Percentiles rank a stretch among this genome's conserved stretches.
Conservation (phyloP, 1,140 invertebrate genomes). For the Bombus waltoni region DNA sequence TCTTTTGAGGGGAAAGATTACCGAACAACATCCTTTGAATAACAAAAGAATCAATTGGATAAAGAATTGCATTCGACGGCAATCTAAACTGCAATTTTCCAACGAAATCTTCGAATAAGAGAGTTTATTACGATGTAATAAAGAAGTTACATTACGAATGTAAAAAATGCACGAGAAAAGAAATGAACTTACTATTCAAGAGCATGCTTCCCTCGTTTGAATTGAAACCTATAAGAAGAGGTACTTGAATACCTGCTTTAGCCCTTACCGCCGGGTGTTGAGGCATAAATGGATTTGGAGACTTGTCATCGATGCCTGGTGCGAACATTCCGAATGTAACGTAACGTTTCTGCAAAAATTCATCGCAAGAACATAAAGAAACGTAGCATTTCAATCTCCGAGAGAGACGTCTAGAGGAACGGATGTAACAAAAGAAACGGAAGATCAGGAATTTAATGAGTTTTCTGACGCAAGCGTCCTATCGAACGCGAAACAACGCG, state of each 20-base stretch:
- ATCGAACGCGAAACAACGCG: no score
- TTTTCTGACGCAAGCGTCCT: no score
- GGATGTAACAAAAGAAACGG: neutral
- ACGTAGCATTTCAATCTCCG: neutral
- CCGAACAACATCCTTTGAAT: neutral
- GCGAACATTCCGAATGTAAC: constrained; percentile 58
- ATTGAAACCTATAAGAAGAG: constrained; percentile 85
- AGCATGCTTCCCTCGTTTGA: constrained; percentile 83
- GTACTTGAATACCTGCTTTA: constrained; percentile 83
- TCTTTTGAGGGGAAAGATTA: no score
- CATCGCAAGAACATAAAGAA: neutral
- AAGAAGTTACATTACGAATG: neutral
- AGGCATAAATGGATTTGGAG: constrained; percentile 78
- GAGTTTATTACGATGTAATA: neutral
- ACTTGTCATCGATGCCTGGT: constrained; percentile 71
- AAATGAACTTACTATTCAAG: constrained; percentile 68
- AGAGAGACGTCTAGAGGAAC: neutral
- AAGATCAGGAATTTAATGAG: no score
- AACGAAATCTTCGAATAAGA: neutral
- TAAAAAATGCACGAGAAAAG: neutral
- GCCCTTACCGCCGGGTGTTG: constrained; percentile 69
- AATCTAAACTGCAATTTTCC: neutral
- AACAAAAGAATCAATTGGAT: neutral
- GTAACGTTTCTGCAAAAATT: neutral
- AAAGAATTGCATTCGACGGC: neutral